phyloP scores from a whole-genome alignment of 2,797 vertebrate genomes.

The Chiroxiphia lanceolata region DNA sequence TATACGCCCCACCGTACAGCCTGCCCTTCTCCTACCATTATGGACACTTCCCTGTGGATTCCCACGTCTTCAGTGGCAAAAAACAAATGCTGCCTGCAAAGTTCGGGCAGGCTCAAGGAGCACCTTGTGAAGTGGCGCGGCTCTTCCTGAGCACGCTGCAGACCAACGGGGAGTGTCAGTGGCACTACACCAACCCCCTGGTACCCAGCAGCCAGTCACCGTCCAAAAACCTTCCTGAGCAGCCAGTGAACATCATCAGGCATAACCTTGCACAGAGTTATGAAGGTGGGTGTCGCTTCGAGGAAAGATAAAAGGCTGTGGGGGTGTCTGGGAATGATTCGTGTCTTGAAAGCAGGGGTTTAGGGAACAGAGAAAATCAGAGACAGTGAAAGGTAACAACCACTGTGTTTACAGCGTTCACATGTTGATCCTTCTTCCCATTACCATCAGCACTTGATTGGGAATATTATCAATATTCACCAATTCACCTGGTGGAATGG shows the following conservation, averaged over 20 bases:
- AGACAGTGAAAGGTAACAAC: background rate
- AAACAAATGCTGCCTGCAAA: conserved; percentile 77
- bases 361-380: background rate
- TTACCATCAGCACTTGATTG: background rate
- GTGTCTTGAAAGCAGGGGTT: background rate
- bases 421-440: background rate
- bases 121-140: conserved; percentile 81
- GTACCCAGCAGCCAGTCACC: conserved; percentile 71
- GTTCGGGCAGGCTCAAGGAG: conserved; percentile 75
- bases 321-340: background rate
- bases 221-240: conserved; percentile 74
- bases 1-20: conserved; percentile 77
- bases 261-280: conserved; percentile 72
- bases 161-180: conserved; percentile 78
- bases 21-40: conserved; percentile 83
- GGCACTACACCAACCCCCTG: conserved; percentile 80
- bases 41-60: conserved; percentile 78
- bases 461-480: background rate
- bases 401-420: background rate
- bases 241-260: conserved; percentile 62
- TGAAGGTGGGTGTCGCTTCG: conserved; percentile 74
- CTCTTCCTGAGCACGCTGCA: conserved; percentile 84
- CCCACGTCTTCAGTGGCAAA: conserved; percentile 76
- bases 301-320: background rate
- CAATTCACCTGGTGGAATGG: background rate